phyloP scores from a whole-genome alignment of 1,140 invertebrate genomes.

The Lepidostoma basale region DNA sequence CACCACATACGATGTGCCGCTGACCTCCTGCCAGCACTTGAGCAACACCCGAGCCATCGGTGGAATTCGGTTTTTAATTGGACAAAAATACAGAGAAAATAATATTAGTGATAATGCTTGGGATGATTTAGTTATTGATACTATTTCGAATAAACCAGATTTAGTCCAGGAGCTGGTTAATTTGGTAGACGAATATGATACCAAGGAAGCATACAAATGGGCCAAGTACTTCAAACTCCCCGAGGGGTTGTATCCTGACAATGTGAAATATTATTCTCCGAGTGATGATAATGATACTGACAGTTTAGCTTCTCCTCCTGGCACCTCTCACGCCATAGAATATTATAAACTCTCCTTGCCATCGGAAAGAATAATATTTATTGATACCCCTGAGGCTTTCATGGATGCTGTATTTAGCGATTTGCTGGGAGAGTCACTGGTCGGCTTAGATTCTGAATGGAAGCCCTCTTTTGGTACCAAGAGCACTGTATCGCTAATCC shows the following conservation, averaged over 20 bases:
- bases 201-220: constrained; percentile 64
- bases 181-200: constrained; percentile 55
- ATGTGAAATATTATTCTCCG: constrained; percentile 46
- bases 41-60: constrained; percentile 63
- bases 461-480: constrained; percentile 69
- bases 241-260: constrained; percentile 58
- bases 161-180: constrained; percentile 61
- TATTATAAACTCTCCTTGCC: constrained; percentile 30
- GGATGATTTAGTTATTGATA: constrained; percentile 67
- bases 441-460: constrained; percentile 79
- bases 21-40: constrained; percentile 61
- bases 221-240: constrained; percentile 61
- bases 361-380: constrained; percentile 30
- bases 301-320: constrained; percentile 11
- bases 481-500: constrained; percentile 69
- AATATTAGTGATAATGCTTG: constrained; percentile 60
- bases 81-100: constrained; percentile 62
- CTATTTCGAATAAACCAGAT: constrained; percentile 56
- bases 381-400: constrained; percentile 27
- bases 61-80: constrained; percentile 64
- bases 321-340: constrained; percentile 34
- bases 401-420: constrained; percentile 12
- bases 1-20: constrained; percentile 62
- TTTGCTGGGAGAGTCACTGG: constrained; percentile 48
- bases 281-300: background rate